phyloP scores from a whole-genome alignment of 2,113 vertebrate genomes.

The Pygathrix nemaeus region DNA sequence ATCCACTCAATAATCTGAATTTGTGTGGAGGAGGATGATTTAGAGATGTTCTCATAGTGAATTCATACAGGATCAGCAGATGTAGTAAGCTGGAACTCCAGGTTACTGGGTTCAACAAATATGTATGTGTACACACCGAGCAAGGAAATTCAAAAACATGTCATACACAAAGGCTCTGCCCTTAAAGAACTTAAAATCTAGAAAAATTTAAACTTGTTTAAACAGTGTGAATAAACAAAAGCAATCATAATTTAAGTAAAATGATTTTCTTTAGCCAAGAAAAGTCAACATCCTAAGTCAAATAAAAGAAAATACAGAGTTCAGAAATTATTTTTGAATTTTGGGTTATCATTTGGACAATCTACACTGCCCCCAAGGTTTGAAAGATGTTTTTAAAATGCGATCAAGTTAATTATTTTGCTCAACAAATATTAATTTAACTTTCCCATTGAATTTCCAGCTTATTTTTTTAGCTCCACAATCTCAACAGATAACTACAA shows the following conservation, averaged over 20 bases:
- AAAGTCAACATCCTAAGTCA: conserved; percentile 9
- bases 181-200: background rate
- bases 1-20: background rate
- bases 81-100: background rate
- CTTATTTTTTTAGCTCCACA: background rate
- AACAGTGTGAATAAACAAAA: background rate
- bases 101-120: background rate
- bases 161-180: background rate
- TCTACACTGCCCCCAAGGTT: background rate
- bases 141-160: background rate
- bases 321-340: conserved; percentile 18
- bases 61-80: background rate
- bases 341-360: background rate
- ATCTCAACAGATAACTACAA: conserved; percentile 37
- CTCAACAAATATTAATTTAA: conserved; percentile 23
- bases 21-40: background rate
- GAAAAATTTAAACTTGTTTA: background rate
- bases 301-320: conserved; percentile 17
- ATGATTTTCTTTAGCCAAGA: background rate
- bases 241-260: background rate
- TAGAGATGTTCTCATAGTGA: background rate
- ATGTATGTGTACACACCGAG: background rate
- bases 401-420: conserved; percentile 27
- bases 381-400: background rate
- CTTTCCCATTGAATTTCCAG: background rate